Conservation (phyloP, 2,888 invertebrate genomes). For the Ochlodes sylvanus region DNA sequence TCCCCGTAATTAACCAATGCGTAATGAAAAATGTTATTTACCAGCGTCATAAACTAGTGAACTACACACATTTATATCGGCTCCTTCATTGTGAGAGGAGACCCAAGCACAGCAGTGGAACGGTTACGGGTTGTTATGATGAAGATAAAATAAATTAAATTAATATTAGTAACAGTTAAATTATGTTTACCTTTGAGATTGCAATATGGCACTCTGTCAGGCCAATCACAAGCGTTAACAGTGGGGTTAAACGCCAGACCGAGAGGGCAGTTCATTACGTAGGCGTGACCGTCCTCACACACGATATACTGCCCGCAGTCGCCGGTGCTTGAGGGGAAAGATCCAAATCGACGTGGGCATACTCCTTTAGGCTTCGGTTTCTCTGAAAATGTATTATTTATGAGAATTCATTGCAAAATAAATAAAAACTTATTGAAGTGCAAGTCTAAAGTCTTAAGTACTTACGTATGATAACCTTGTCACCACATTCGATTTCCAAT, state of each 20-base stretch:
- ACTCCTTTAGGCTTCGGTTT: conserved; percentile 41
- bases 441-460: neutral
- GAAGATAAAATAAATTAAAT: neutral
- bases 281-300: conserved; percentile 62
- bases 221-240: conserved; percentile 64
- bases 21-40: too few relatives aligned
- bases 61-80: too few relatives aligned
- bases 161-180: neutral
- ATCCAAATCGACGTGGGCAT: conserved; percentile 57
- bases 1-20: too few relatives aligned
- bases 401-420: neutral
- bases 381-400: conserved; percentile 40
- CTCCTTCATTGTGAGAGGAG: neutral
- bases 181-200: conserved; percentile 56
- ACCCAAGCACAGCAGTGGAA: conserved; percentile 1
- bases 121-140: neutral
- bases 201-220: conserved; percentile 64
- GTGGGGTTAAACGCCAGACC: conserved; percentile 63
- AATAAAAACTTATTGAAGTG: neutral
- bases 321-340: conserved; percentile 53
- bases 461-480: conserved; percentile 61
- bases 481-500: conserved; percentile 89
- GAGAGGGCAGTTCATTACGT: conserved; percentile 61
- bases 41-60: too few relatives aligned
- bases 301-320: conserved; percentile 64